Conservation (phyloP, 2,888 invertebrate species). For the Tolmerus cingulatus region DNA sequence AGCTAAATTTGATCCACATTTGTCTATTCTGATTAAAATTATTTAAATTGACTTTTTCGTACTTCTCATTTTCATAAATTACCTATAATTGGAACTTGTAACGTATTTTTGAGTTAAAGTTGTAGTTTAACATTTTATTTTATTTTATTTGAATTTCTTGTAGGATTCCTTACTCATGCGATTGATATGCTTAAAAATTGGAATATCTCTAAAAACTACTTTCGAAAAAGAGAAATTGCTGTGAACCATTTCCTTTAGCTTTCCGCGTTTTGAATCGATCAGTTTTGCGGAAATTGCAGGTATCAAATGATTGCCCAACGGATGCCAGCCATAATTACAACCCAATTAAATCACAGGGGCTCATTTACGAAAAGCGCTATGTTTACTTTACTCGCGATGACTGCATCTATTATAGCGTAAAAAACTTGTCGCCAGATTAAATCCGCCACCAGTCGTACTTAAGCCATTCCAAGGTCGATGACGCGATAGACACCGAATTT, state of each 20-base stretch:
- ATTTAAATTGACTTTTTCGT: too few relatives aligned
- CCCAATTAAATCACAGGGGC: background rate
- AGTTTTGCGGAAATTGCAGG: background rate
- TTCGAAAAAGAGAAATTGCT: background rate
- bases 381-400: background rate
- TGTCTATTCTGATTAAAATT: too few relatives aligned
- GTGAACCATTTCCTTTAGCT: background rate
- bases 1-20: too few relatives aligned
- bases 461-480: background rate
- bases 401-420: background rate
- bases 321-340: background rate
- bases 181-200: background rate
- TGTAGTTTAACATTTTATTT: background rate
- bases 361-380: background rate
- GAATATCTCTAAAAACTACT: background rate
- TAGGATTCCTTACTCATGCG: background rate
- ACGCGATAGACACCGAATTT: background rate
- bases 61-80: too few relatives aligned
- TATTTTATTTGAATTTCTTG: background rate
- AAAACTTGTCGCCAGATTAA: background rate
- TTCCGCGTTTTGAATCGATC: too few relatives aligned
- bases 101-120: background rate
- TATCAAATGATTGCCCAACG: background rate
- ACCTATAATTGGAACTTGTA: background rate
- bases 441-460: background rate